Conservation (phyloP, 2,888 invertebrate genomes). For the Nasonovia ribisnigri region DNA sequence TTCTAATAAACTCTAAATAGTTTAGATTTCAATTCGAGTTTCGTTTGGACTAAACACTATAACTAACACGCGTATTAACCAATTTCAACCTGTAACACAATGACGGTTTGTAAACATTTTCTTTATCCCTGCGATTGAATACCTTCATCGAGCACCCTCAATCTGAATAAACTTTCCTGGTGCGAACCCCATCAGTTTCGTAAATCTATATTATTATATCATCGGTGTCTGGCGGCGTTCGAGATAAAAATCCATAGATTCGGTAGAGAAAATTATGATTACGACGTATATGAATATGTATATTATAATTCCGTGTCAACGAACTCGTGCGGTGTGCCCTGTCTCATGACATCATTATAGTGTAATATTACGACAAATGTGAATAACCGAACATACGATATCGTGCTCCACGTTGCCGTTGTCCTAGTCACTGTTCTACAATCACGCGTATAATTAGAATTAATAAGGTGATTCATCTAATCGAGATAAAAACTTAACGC, state of each 20-base stretch:
- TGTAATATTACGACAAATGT: not conserved
- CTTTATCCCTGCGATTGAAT: not conserved
- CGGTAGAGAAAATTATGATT: not conserved
- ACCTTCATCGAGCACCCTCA: not conserved
- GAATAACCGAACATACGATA: not conserved
- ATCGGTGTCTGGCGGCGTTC: not conserved
- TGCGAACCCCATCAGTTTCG: not conserved
- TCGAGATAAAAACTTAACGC: not conserved
- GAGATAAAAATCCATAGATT: not conserved
- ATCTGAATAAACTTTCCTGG: not conserved
- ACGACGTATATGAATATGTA: not conserved
- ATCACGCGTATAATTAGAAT: not conserved
- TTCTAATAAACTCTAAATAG: not conserved
- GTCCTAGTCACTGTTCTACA: not conserved
- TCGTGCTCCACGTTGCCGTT: not conserved
- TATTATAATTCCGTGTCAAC: not conserved
- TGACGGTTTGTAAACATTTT: not conserved
- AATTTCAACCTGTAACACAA: not conserved
- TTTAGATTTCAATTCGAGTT: not conserved
- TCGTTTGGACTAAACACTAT: not conserved
- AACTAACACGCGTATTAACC: not conserved
- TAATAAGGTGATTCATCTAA: not conserved
- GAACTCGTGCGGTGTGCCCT: not conserved
- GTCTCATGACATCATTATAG: not conserved
- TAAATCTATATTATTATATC: not conserved